Conservation (phyloP, 2,888 invertebrate genomes). For the Pristionchus fissidentatus region DNA sequence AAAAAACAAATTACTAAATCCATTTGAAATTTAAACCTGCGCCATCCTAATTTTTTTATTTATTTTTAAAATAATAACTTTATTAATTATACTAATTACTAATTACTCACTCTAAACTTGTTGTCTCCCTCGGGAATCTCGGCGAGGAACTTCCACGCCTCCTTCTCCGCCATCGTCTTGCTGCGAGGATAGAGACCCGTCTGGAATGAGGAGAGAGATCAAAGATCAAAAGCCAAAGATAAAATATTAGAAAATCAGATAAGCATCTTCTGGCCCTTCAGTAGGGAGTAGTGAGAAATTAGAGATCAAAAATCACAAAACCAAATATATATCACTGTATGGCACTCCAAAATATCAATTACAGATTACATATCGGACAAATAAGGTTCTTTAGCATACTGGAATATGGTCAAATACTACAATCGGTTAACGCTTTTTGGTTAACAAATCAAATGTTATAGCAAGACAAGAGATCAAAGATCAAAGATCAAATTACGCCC, state of each 20-base stretch:
- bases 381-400: no score
- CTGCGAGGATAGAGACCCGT: slow-evolving; percentile 73
- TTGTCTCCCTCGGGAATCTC: slow-evolving; percentile 37
- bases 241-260: background rate
- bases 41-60: background rate
- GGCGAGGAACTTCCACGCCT: slow-evolving; percentile 79
- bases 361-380: no score
- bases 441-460: background rate
- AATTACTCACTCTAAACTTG: slow-evolving; percentile 40
- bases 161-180: slow-evolving; percentile 79
- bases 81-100: background rate
- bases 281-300: background rate
- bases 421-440: background rate
- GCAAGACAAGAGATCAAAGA: background rate
- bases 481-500: background rate
- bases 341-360: background rate
- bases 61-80: background rate
- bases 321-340: background rate
- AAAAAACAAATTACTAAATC: background rate
- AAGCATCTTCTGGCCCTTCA: background rate
- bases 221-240: background rate
- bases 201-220: slow-evolving; percentile 35
- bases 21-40: background rate
- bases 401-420: background rate
- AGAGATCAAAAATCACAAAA: no score